Percentiles rank a stretch among this genome's conserved stretches.
These are phyloP conservation scores for Eumeta japonica DNA, from an alignment of 1,140 invertebrate species.

Conservation along the genomic window DNA sequence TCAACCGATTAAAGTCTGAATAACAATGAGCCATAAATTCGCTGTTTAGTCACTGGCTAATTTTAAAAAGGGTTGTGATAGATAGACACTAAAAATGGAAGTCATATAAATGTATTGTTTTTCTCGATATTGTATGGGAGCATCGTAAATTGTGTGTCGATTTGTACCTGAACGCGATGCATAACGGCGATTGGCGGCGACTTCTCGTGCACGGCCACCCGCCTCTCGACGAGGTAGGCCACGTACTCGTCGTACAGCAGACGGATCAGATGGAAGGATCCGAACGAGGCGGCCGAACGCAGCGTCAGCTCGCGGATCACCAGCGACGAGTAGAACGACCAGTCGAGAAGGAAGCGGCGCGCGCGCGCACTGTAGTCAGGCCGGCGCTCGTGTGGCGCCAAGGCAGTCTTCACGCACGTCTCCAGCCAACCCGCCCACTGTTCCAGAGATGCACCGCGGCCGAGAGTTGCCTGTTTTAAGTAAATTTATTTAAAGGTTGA, in stretches of 20 bases:
- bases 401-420: constrained; percentile 81
- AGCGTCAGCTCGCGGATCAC: constrained; percentile 51
- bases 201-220: constrained; percentile 87
- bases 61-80: too few relatives aligned
- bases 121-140: too few relatives aligned
- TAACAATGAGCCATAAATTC: too few relatives aligned
- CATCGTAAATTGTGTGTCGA: constrained; percentile 4
- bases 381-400: constrained; percentile 85
- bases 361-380: constrained; percentile 87
- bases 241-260: constrained; percentile 98
- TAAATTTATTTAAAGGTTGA: too few relatives aligned
- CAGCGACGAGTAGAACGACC: constrained; percentile 93
- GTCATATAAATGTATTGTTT: too few relatives aligned
- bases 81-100: too few relatives aligned
- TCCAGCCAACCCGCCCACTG: constrained; percentile 98
- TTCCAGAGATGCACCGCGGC: constrained; percentile 90
- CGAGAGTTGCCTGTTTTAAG: constrained; percentile 73
- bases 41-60: too few relatives aligned
- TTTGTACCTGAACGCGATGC: too few relatives aligned
- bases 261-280: constrained; percentile 97
- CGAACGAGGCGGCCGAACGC: constrained; percentile 92
- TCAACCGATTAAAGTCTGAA: too few relatives aligned
- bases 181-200: constrained; percentile 94
- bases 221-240: constrained; percentile 97
- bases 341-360: constrained; percentile 93